Conservation (phyloP, 2,888 invertebrate species). For the Ectropis crepuscularia region DNA sequence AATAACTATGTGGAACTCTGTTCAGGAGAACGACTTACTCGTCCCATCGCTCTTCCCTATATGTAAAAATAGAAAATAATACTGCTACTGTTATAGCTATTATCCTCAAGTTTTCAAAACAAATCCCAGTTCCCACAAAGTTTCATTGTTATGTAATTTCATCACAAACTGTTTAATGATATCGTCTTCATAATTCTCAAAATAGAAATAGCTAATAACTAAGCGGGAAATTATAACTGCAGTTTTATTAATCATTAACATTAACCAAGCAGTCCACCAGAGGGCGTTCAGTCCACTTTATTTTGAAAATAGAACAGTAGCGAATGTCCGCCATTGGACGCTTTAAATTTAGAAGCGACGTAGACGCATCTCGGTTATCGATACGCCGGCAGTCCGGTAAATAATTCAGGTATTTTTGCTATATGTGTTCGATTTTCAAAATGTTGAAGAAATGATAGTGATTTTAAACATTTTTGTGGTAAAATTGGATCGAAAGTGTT, state of each 20-base stretch:
- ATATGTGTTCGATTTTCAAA: slow-evolving; percentile 3
- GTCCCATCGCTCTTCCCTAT: no score
- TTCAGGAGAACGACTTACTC: no score
- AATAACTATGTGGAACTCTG: no score
- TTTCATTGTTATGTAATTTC: not conserved
- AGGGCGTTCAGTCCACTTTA: slow-evolving; percentile 31
- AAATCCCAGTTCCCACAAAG: not conserved
- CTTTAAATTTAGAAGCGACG: slow-evolving; percentile 36
- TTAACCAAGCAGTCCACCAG: slow-evolving; percentile 20
- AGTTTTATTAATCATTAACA: slow-evolving; percentile 21
- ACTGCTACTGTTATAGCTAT: not conserved
- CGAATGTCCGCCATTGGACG: slow-evolving; percentile 38
- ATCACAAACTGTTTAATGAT: not conserved
- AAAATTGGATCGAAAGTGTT: not conserved
- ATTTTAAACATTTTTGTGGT: not conserved
- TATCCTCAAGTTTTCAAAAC: not conserved
- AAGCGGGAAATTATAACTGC: slow-evolving; percentile 2
- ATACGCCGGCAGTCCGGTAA: slow-evolving; percentile 16
- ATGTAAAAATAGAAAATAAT: no score
- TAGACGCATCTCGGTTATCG: slow-evolving; percentile 21
- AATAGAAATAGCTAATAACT: slow-evolving; percentile 8
- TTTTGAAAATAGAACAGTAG: slow-evolving; percentile 42
- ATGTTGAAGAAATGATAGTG: not conserved
- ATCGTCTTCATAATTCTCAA: not conserved
- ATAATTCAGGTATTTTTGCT: slow-evolving; percentile 29